Conservation (phyloP, 2,888 invertebrate species). For the Ptychoptera albimana region DNA sequence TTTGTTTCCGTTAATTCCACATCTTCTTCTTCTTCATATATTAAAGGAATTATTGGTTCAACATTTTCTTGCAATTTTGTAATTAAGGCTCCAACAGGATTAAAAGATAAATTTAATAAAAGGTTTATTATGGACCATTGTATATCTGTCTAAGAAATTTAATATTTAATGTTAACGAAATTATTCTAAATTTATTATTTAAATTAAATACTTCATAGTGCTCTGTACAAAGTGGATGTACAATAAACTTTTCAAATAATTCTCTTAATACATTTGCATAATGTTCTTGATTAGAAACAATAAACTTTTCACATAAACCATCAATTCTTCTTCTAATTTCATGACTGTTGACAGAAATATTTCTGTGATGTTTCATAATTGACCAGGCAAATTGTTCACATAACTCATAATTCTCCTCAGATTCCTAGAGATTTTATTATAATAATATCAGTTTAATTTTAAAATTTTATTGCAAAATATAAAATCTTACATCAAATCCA, state of each 20-base stretch:
- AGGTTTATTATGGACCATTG: conserved; percentile 35
- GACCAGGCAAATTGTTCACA: conserved; percentile 28
- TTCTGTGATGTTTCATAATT: conserved; percentile 32
- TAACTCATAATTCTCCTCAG: conserved; percentile 25
- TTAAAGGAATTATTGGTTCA: neutral
- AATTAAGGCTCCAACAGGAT: conserved; percentile 21
- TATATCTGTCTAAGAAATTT: conserved; percentile 19
- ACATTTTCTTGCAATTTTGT: neutral
- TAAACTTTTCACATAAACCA: conserved; percentile 31
- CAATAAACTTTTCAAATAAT: conserved; percentile 21
- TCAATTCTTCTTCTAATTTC: conserved; percentile 30
- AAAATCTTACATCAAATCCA: neutral
- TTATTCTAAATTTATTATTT: neutral
- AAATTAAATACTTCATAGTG: conserved; percentile 18
- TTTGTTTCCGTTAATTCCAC: neutral
- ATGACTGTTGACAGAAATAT: conserved; percentile 30
- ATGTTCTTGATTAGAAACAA: conserved; percentile 30
- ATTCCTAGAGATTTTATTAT: conserved; percentile 17
- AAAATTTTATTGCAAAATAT: neutral
- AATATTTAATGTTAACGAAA: neutral
- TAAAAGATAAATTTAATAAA: conserved; percentile 28
- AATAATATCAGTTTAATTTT: neutral
- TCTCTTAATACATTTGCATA: conserved; percentile 29
- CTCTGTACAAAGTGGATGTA: conserved; percentile 18
- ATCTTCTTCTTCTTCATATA: neutral